Evolutionary conservation across 1,140 invertebrate genomes (phyloP).

Genomic region (Himalopsyche phryganea): DNA sequence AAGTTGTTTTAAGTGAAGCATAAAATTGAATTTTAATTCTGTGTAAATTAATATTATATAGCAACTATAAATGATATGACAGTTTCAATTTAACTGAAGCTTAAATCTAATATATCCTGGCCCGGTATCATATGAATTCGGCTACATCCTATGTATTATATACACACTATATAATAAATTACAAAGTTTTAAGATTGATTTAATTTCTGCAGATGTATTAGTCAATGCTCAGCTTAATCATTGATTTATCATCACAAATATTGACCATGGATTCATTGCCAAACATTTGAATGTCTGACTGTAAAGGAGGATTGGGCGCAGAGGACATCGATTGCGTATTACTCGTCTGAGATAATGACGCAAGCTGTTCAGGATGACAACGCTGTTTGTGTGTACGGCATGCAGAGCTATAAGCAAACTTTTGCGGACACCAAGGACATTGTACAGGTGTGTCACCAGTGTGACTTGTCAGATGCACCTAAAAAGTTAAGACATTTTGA

Average conservation of each 20-base stretch:
- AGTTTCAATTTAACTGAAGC: too few species aligned
- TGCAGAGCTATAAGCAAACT: conserved; percentile 50
- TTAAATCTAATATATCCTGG: too few species aligned
- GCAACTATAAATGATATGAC: too few species aligned
- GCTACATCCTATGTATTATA: too few species aligned
- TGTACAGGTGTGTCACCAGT: conserved; percentile 51
- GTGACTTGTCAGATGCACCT: conserved; percentile 51
- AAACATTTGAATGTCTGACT: neutral
- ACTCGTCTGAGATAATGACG: neutral
- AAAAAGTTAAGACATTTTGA: neutral
- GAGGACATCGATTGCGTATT: neutral
- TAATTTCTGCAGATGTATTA: neutral
- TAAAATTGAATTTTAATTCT: too few species aligned
- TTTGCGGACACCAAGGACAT: conserved; percentile 51
- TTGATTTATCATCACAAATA: neutral
- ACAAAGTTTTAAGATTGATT: too few species aligned
- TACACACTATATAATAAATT: too few species aligned
- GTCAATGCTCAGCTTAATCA: neutral
- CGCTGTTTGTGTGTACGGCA: conserved; percentile 49
- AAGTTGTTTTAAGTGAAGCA: too few species aligned
- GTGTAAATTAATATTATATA: too few species aligned
- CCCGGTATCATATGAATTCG: too few species aligned
- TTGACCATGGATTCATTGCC: neutral
- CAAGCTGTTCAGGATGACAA: conserved; percentile 44
- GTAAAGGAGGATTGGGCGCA: neutral